Evolutionary conservation across 1,140 invertebrate genomes (phyloP), one percentile per base, ranked within the genome.

Genomic region (Papilio aristodemus): DNA sequence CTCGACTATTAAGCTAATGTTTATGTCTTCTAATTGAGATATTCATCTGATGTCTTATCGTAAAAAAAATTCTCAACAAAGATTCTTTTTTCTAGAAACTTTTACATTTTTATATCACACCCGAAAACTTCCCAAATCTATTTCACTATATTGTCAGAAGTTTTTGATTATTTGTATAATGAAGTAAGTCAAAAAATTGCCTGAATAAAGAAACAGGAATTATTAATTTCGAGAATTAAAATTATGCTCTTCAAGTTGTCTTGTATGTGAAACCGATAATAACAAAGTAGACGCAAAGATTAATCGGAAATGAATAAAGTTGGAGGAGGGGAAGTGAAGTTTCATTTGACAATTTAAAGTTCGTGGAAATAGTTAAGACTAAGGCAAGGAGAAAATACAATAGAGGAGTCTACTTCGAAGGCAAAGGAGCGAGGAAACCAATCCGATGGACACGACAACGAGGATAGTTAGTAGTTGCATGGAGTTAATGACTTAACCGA

Each of bases 301-400:
- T 76, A 67, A 60, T 69, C 66, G 67, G 59, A 71, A 78, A 83
- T 83, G 83, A 87, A 87, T 87, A 84, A 84, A 86, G 81, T 79
- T 76, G 9, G 17, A 78, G 84, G 75, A 83, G 78, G 78, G 72
- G 78, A 80, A 74, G 73, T 32, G 78, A 83, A 87, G 85, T 87
- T 86, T 73, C 75, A 75, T 73, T 69, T 83, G 84, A 87, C 86
- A 87, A 88, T 88, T 87, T 88, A 90, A 90, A 90, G 79, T 90
- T 87, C 62, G 81, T 79, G 74, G 74, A 71, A 54, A 54, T 22
- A 54, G 73, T 62, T 69, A 73, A 70, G 75, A 74, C 74, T 71
- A 67, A 73, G 70, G 73, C 68, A 78, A 86, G 85, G 83, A 85
- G 85, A 84, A 82, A 83, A 82, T 75, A 75, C 73, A 62, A 54